A percentile compares a stretch with the other conserved stretches of the same genome.
These are phyloP conservation scores for Idaea biselata DNA, from an alignment of 2,888 invertebrate genomes.

Conservation along the genomic window DNA sequence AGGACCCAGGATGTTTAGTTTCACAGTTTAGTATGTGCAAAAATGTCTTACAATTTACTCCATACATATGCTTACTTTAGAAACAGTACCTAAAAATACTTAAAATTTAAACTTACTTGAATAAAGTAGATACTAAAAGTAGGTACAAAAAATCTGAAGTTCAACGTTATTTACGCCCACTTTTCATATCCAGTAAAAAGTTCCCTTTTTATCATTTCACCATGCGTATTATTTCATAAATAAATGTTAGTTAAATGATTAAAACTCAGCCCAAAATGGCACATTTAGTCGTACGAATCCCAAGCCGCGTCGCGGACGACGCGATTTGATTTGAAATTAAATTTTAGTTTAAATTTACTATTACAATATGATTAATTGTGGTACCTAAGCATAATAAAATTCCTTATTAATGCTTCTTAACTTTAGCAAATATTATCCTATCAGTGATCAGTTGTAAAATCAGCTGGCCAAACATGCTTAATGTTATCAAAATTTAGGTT, in stretches of 20 bases:
- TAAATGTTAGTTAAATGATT: not conserved
- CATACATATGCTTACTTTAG: too few relatives aligned
- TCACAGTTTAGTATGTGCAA: too few relatives aligned
- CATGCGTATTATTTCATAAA: not conserved
- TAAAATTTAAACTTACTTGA: not conserved
- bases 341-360: too few relatives aligned
- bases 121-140: not conserved
- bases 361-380: too few relatives aligned
- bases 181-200: not conserved
- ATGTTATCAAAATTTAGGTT: not conserved
- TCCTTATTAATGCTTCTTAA: not conserved
- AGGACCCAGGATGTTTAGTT: too few relatives aligned
- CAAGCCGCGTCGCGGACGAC: not conserved
- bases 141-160: not conserved
- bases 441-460: not conserved
- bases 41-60: too few relatives aligned
- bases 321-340: not conserved
- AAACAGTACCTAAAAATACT: not conserved
- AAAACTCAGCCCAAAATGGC: not conserved
- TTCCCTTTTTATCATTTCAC: not conserved
- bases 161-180: not conserved
- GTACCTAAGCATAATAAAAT: not conserved
- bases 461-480: not conserved
- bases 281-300: not conserved
- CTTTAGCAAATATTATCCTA: not conserved